Conservation (phyloP, 2,113 vertebrate genomes). For the Larimichthys crocea region DNA sequence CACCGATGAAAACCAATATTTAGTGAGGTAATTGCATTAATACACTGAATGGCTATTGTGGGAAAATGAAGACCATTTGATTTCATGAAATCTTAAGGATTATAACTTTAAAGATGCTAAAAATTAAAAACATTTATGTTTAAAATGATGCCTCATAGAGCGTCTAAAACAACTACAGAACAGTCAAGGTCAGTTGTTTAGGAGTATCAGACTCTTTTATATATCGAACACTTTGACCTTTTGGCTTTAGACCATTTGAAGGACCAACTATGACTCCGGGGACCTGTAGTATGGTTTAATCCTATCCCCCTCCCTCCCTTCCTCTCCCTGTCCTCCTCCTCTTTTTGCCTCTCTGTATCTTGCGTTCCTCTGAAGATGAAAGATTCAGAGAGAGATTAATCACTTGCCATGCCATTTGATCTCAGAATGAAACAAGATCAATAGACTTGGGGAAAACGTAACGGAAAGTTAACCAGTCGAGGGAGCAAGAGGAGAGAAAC, state of each 20-base stretch:
- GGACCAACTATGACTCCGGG: constrained; percentile 57
- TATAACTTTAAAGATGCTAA: not conserved
- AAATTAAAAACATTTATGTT: constrained; percentile 5
- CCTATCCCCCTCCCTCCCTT: constrained; percentile 1
- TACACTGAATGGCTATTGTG: not conserved
- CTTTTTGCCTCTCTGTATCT: constrained; percentile 59
- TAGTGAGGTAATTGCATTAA: not conserved
- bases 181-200: constrained; percentile 55
- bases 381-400: constrained; percentile 79
- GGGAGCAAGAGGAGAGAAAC: constrained; percentile 25
- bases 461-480: constrained; percentile 63
- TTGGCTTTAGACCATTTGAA: constrained; percentile 61
- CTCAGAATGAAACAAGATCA: constrained; percentile 78
- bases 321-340: constrained; percentile 3
- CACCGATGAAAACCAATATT: not conserved
- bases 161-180: not conserved
- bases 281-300: constrained; percentile 70
- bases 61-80: not conserved
- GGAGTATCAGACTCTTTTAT: constrained; percentile 28
- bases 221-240: constrained; percentile 63
- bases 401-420: constrained; percentile 81
- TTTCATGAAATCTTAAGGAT: not conserved
- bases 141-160: not conserved
- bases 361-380: constrained; percentile 79
- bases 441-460: constrained; percentile 65